These are phyloP conservation scores for Entomobrya multifasciata DNA, from an alignment of 2,888 invertebrate species.

Conservation along the genomic window DNA sequence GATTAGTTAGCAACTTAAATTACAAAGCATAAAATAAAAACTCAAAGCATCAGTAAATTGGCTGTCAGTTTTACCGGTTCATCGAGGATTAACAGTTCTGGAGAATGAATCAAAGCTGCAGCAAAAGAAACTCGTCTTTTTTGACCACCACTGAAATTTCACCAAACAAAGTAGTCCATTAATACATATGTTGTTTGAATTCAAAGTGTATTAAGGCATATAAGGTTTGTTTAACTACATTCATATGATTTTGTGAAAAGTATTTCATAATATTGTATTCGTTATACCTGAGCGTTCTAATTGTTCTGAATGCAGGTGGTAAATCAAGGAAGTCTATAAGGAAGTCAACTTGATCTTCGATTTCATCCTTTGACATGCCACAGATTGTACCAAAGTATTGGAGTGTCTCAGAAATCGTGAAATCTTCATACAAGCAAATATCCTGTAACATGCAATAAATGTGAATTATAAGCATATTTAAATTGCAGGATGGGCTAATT, in stretches of 20 bases:
- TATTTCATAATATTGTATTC: no score
- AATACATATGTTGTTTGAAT: no score
- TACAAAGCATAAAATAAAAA: no score
- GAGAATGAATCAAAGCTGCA: conserved; percentile 82
- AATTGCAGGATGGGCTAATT: no score
- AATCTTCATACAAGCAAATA: conserved; percentile 93
- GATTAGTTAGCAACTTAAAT: no score
- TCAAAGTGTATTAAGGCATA: no score
- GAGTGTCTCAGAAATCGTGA: conserved; percentile 96
- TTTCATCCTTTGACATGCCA: conserved; percentile 41
- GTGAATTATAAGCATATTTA: no score
- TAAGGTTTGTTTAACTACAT: no score
- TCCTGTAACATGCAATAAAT: conserved; percentile 99
- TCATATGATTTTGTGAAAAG: no score
- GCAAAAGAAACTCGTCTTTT: conserved; percentile 82
- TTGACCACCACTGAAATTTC: conserved; percentile 81
- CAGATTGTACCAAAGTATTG: conserved; percentile 83
- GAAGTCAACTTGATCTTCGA: conserved; percentile 27
- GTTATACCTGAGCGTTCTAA: conserved; percentile 68
- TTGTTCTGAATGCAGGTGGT: conserved; percentile 30
- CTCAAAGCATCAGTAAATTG: neutral
- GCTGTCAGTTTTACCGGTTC: conserved; percentile 85
- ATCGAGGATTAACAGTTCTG: conserved; percentile 88
- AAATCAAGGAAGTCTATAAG: conserved; percentile 63
- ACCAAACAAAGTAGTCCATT: no score